These are phyloP conservation scores for Acanthacorydalis orientalis DNA, from an alignment of 2,888 invertebrate species.

Conservation along the genomic window DNA sequence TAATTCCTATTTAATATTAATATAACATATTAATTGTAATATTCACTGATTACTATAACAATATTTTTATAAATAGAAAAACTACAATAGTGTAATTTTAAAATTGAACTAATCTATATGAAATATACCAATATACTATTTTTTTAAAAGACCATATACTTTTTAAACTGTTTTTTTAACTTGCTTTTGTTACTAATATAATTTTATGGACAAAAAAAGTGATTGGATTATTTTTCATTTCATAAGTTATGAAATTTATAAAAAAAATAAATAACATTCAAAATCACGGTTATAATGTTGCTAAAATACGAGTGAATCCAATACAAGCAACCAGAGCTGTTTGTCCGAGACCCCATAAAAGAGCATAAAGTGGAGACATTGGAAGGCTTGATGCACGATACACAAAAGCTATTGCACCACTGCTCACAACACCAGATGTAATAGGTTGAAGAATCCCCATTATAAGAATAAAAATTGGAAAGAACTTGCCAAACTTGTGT, in stretches of 20 bases:
- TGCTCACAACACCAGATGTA: conserved; percentile 74
- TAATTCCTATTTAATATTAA: too few relatives aligned
- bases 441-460: conserved; percentile 84
- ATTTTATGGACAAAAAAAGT: too few relatives aligned
- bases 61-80: too few relatives aligned
- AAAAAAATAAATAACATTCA: not conserved
- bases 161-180: too few relatives aligned
- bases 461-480: conserved; percentile 70
- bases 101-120: too few relatives aligned
- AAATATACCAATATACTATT: too few relatives aligned
- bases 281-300: conserved; percentile 52
- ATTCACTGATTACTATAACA: too few relatives aligned
- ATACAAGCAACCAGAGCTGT: conserved; percentile 77
- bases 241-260: not conserved
- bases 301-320: conserved; percentile 84
- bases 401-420: conserved; percentile 86
- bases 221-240: too few relatives aligned
- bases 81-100: too few relatives aligned
- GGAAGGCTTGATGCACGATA: conserved; percentile 77
- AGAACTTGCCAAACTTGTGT: conserved; percentile 90
- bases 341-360: conserved; percentile 91
- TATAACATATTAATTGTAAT: too few relatives aligned
- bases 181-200: too few relatives aligned
- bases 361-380: conserved; percentile 82
- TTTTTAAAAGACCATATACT: too few relatives aligned